phyloP scores from a whole-genome alignment of 2,797 vertebrate genomes.

The Lagodon rhomboides region DNA sequence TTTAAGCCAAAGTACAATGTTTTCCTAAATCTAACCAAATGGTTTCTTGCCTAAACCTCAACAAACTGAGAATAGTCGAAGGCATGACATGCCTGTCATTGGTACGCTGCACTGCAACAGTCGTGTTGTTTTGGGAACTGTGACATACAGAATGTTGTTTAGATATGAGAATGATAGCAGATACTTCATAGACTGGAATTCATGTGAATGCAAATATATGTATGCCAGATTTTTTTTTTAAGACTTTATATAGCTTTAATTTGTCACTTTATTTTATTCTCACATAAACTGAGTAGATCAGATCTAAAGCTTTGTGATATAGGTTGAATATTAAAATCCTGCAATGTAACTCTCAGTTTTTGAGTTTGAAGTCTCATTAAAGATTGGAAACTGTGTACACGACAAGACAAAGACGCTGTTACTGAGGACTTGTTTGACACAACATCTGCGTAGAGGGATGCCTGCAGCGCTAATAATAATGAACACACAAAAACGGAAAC shows the following conservation, averaged over 20 bases:
- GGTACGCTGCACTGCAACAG: too few species aligned
- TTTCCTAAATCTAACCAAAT: too few species aligned
- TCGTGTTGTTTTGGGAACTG: too few species aligned
- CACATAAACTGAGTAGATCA: background rate
- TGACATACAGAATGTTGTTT: too few species aligned
- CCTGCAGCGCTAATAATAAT: constrained; percentile 28
- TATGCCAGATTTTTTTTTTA: too few species aligned
- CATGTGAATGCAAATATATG: too few species aligned
- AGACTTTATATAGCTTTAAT: background rate
- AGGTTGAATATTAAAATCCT: constrained; percentile 7
- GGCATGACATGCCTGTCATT: too few species aligned
- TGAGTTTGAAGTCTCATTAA: background rate
- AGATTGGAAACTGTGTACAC: constrained; percentile 11
- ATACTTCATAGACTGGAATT: too few species aligned
- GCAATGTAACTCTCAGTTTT: background rate
- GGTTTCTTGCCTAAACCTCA: too few species aligned
- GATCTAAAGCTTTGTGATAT: background rate
- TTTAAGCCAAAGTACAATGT: too few species aligned
- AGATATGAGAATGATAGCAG: too few species aligned
- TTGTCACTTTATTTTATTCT: background rate
- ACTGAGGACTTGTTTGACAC: constrained; percentile 32
- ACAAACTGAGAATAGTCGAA: too few species aligned
- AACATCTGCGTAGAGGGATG: constrained; percentile 32
- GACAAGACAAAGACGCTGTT: constrained; percentile 17
- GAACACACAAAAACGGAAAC: background rate